phyloP scores from a whole-genome alignment of 1,140 invertebrate species.

The Oncopeltus fasciatus region DNA sequence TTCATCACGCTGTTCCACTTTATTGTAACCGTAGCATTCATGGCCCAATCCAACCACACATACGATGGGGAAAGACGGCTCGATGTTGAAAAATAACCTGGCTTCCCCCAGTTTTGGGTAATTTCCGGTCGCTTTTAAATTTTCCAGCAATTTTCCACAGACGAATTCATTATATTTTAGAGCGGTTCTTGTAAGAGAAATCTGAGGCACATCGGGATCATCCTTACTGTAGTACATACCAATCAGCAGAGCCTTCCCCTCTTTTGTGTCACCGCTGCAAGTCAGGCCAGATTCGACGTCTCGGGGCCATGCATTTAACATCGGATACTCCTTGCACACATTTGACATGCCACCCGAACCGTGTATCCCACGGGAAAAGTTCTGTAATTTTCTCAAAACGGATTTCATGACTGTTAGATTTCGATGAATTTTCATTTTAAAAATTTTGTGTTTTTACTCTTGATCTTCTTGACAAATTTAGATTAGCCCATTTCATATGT shows the following conservation, averaged over 20 bases:
- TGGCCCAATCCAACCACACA: conserved; percentile 57
- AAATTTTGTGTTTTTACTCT: too few species aligned
- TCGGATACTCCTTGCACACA: not conserved
- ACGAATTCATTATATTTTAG: conserved; percentile 18
- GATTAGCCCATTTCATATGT: too few species aligned
- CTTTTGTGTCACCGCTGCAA: conserved; percentile 11
- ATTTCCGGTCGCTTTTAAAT: conserved; percentile 11
- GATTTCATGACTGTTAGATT: too few species aligned
- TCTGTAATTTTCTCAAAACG: too few species aligned
- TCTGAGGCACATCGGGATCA: not conserved
- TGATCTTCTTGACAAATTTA: too few species aligned
- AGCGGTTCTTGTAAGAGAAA: conserved; percentile 19
- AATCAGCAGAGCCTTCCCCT: conserved; percentile 14
- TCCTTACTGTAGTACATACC: conserved; percentile 5
- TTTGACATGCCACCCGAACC: too few species aligned
- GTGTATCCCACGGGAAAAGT: too few species aligned
- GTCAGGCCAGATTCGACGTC: not conserved
- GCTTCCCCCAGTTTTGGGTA: conserved; percentile 38
- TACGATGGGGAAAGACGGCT: conserved; percentile 42
- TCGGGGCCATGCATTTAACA: not conserved
- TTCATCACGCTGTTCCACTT: conserved; percentile 50
- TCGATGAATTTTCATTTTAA: too few species aligned
- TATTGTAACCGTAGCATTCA: conserved; percentile 38
- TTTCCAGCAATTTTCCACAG: conserved; percentile 15
- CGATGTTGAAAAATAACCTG: conserved; percentile 45